A percentile compares a stretch with the other conserved stretches of the same genome.
Conservation (phyloP, 2,888 invertebrate species). For the Drosophila fungiperda region DNA sequence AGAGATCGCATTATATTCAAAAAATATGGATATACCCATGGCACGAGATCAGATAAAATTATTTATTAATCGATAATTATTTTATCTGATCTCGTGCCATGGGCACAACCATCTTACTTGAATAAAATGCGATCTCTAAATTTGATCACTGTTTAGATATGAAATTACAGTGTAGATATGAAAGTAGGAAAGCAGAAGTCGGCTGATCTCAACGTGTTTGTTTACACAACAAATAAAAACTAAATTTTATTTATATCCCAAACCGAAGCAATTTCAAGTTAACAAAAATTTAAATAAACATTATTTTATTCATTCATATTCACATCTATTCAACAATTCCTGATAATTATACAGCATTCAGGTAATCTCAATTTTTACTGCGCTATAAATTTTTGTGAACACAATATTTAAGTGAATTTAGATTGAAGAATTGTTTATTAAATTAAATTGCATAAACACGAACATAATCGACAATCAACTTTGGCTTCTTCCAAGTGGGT, state of each 20-base stretch:
- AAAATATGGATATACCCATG: slow-evolving; percentile 31
- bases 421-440: not conserved
- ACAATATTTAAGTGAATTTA: not conserved
- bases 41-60: slow-evolving; percentile 12
- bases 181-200: too few species aligned
- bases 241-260: not conserved
- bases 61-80: not conserved
- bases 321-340: not conserved
- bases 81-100: too few species aligned
- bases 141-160: too few species aligned
- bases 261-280: not conserved
- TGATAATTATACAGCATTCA: not conserved
- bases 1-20: slow-evolving; percentile 39
- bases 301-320: not conserved
- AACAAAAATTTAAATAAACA: not conserved
- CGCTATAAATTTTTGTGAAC: not conserved
- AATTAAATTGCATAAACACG: slow-evolving; percentile 80
- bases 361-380: not conserved
- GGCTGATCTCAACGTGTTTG: not conserved
- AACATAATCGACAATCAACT: slow-evolving; percentile 81
- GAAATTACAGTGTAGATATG: too few species aligned
- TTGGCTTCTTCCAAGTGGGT: slow-evolving; percentile 88
- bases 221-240: slow-evolving; percentile 24
- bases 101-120: too few species aligned
- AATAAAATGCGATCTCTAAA: too few species aligned